phyloP scores from a whole-genome alignment of 2,888 invertebrate species.

The Frankliniella fusca region DNA sequence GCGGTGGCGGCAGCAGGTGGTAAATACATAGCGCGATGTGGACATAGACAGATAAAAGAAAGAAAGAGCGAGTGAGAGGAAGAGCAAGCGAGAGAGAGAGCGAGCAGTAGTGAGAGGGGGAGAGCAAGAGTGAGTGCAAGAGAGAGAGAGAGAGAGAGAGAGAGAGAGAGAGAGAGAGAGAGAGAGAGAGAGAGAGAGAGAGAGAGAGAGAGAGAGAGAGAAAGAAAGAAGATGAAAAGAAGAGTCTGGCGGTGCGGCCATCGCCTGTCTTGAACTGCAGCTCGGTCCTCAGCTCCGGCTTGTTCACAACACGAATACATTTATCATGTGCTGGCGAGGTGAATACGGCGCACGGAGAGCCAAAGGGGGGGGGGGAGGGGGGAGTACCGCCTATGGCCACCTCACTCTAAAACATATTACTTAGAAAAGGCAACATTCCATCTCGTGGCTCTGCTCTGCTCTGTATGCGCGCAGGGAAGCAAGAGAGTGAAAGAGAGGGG shows the following conservation, averaged over 20 bases:
- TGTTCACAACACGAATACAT: neutral
- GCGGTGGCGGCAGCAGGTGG: no score
- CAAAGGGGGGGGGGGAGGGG: neutral
- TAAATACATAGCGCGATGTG: no score
- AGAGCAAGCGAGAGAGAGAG: neutral
- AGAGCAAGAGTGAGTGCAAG: neutral
- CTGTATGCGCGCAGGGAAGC: neutral
- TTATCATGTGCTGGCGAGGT: neutral
- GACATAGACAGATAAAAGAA: neutral
- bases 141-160: neutral
- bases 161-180: neutral
- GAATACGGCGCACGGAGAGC: neutral
- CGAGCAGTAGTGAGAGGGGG: neutral
- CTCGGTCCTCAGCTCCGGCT: no score
- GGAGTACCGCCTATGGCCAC: neutral
- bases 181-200: neutral
- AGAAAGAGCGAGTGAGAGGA: neutral
- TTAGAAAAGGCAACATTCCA: constrained; percentile 23
- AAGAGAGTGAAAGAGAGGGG: neutral
- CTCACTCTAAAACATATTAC: constrained; percentile 23
- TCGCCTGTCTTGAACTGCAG: neutral
- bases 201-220: neutral
- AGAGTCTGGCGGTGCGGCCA: neutral
- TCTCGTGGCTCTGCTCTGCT: neutral
- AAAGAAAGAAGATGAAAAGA: neutral